Base-by-base conservation (phyloP, 2,888 invertebrate genomes). In the Dolichopus griseipennis region DNA sequence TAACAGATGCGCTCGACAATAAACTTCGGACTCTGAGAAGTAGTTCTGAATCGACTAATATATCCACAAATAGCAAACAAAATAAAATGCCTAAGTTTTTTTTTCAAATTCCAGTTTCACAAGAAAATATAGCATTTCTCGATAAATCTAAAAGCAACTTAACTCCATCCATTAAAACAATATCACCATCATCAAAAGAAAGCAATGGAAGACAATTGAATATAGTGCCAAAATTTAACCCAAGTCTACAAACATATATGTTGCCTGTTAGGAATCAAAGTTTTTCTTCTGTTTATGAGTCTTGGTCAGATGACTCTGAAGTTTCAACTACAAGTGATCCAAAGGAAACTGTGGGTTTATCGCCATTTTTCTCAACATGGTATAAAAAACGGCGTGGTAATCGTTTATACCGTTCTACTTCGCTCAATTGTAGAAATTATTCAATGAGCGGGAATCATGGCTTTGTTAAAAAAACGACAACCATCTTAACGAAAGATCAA, bases 1-100 rank as follows among this genome's bases (percentile, higher is more conserved):
- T 94, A 78, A 93, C 92, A 74, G 90, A 90, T 77, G 90, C 92
- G 70, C 88, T 93, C 82, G 93, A 93, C 80, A 89, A 90, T 78
- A 93, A 93, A 81, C 85, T 92, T 82, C 87, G 88, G 75, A 88
- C 88, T 75, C 81, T 90, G 76, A 86, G 90, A 78, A 88, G 87
- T 82, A 85, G 88, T 69, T 86, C 87, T 69, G 86, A 86, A 75
- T 84, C 86, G 65, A 85, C 84, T 78, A 86, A 87, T 81, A n/a
- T n/a, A n/a, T 79, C 79, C 67, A n/a, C 64, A 2, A 37, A 68
- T 34, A 74, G 85, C 79, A 79, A 83, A 76, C 74, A 82, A 71
- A 78, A 80, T 72, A 34, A 68, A 68, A 61, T 61, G 20, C 18
- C 9, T 27, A 61, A 6, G n/a, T 37, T 68, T 70, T 64, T 67